Percentiles rank a stretch among this genome's conserved stretches.
Conservation (phyloP, 2,797 vertebrate species). For the Nyctibius grandis region DNA sequence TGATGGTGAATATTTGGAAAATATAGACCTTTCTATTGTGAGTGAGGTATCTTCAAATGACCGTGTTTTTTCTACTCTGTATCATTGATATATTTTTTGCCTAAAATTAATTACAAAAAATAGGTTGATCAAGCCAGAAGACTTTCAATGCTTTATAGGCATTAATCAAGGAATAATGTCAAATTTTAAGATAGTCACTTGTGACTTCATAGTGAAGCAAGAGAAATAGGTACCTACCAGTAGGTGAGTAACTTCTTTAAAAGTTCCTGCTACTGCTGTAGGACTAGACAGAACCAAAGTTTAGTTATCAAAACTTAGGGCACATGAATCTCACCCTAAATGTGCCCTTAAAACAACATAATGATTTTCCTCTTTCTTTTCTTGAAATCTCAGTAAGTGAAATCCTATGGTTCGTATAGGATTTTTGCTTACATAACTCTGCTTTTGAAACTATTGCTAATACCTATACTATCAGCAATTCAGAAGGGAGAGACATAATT, state of each 20-base stretch:
- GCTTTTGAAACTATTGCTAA: background rate
- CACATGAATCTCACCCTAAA: background rate
- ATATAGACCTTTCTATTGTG: background rate
- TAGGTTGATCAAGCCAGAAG: background rate
- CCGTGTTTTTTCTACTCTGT: rapidly evolving
- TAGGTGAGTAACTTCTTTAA: background rate
- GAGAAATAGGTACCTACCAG: background rate
- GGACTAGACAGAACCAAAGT: background rate
- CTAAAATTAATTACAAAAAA: background rate
- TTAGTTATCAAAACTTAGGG: background rate
- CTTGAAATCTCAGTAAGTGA: background rate
- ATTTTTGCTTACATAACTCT: background rate
- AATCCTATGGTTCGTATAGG: background rate
- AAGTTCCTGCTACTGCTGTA: background rate
- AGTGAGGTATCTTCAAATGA: background rate
- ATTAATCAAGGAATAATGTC: background rate
- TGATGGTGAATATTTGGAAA: background rate
- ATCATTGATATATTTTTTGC: background rate
- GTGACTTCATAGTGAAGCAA: background rate
- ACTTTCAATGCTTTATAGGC: background rate
- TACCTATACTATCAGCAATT: background rate
- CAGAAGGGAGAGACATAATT: background rate
- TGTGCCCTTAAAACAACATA: background rate
- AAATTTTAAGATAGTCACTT: background rate
- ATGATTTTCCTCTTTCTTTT: background rate